Base-by-base conservation (phyloP, 2,888 invertebrate species). In the Pristionchus arcanus region DNA sequence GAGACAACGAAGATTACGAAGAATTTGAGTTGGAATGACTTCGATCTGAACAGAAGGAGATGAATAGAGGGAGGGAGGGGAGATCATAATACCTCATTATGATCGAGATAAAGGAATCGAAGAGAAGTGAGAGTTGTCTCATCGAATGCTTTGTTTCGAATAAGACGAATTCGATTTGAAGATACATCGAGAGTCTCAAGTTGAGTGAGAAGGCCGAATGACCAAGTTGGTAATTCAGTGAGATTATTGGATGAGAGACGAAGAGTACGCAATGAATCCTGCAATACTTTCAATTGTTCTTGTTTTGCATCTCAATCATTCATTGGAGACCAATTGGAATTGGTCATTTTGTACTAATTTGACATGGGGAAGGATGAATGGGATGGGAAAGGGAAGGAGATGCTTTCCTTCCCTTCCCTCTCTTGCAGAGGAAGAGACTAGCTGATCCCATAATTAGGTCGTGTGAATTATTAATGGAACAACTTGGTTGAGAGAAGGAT, bases 121-220 rank as follows among this genome's bases (percentile, higher is more conserved):
- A 95, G 91, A 86, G 94, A 94, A 53, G 92, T 92, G 37, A 95
- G 90, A 86, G 94, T 93, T 0, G 93, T 94, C 63, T 94, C 94
- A 85, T 92, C 92, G 71, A 94, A 95, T 0, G 94, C 77, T 53
- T 89, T 89, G 34, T 77, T 81, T 25, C 89, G 89, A 31, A 89
- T 89, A n/a, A 81, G 28, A 28, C 37, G 37, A 28, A 95, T 95
- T 68, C 93, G 90, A 89, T 95, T 95, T 86, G 94, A 91, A 63
- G 93, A 92, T 42, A 95, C 90, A 84, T 94, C 92, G 15, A 95
- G 90, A 81, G 94, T 93, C 90, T 94, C 93, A n/a, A 95, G 91
- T 66, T 94, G 92, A 34, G 93, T 92, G 34, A 95, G 90, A 91
- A 94, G 94, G 4, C 93, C 94, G 49, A 95, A 89, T 13, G 95